These are phyloP conservation scores for Cephus rjabovi DNA, from an alignment of 2,888 invertebrate genomes.

Conservation along the genomic window DNA sequence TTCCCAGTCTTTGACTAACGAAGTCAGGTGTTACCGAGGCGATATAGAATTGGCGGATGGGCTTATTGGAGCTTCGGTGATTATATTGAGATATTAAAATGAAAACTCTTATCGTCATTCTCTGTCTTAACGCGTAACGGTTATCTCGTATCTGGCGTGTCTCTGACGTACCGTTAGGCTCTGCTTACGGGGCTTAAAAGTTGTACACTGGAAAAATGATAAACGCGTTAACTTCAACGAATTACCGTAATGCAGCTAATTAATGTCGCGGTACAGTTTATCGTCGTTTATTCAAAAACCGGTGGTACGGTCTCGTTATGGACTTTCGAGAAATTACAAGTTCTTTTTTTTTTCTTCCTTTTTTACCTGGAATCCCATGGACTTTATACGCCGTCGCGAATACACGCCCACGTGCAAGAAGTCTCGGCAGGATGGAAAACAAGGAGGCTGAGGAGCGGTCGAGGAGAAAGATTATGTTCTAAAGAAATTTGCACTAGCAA, in stretches of 20 bases:
- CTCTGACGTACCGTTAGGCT: neutral
- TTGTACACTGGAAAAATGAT: neutral
- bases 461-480: constrained; percentile 9
- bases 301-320: neutral
- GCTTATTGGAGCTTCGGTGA: neutral
- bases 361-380: neutral
- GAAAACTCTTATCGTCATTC: neutral
- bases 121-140: neutral
- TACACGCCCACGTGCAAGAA: neutral
- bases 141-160: neutral
- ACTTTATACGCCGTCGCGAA: neutral
- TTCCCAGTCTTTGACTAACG: neutral
- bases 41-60: neutral
- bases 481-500: constrained; percentile 26
- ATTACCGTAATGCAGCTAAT: neutral
- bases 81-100: neutral
- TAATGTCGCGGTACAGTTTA: neutral
- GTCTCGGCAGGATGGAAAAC: neutral
- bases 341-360: neutral
- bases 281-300: neutral
- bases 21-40: neutral
- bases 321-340: neutral
- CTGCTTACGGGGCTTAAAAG: neutral
- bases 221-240: neutral
- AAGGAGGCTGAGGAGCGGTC: neutral